These are phyloP conservation scores for Ephydatia muelleri DNA, from an alignment of 37 sponge, comb jelly and placozoan genomes.

Conservation along the genomic window DNA sequence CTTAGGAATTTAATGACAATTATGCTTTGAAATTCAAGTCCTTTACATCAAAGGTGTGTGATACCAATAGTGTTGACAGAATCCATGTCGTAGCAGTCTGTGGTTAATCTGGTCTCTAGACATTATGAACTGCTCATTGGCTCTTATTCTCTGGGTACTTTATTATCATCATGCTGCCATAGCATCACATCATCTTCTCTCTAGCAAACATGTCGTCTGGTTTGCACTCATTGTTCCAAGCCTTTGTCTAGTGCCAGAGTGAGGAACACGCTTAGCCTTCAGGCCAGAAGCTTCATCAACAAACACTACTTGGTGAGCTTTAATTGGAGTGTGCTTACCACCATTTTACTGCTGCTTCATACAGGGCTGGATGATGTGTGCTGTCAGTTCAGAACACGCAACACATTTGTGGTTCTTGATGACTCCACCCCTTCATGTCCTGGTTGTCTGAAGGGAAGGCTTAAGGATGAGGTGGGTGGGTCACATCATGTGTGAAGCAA, in stretches of 20 bases:
- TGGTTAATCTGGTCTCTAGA: not conserved
- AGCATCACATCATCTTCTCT: not conserved
- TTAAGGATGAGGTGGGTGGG: conserved; percentile 54
- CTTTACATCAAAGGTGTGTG: conserved; percentile 69
- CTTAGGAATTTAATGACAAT: conserved; percentile 71
- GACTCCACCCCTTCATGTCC: conserved; percentile 46
- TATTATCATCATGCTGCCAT: not conserved
- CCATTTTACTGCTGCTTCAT: not conserved
- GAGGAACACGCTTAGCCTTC: not conserved
- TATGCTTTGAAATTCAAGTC: conserved; percentile 57
- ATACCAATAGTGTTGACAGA: not conserved
- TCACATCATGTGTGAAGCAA: no score
- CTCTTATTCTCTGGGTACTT: not conserved
- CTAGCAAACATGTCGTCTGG: not conserved
- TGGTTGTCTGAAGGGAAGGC: conserved; percentile 36
- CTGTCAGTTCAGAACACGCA: conserved; percentile 37
- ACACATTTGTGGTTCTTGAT: conserved; percentile 9
- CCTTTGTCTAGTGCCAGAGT: not conserved
- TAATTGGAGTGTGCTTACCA: not conserved
- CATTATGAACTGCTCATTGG: not conserved
- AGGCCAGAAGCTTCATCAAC: conserved; percentile 27
- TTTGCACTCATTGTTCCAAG: conserved; percentile 4
- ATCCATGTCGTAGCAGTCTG: not conserved
- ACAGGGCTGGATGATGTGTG: conserved; percentile 69
- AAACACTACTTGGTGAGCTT: conserved; percentile 38